These are phyloP conservation scores for Proales similis DNA, from an alignment of 1,140 invertebrate genomes.

Conservation along the genomic window DNA sequence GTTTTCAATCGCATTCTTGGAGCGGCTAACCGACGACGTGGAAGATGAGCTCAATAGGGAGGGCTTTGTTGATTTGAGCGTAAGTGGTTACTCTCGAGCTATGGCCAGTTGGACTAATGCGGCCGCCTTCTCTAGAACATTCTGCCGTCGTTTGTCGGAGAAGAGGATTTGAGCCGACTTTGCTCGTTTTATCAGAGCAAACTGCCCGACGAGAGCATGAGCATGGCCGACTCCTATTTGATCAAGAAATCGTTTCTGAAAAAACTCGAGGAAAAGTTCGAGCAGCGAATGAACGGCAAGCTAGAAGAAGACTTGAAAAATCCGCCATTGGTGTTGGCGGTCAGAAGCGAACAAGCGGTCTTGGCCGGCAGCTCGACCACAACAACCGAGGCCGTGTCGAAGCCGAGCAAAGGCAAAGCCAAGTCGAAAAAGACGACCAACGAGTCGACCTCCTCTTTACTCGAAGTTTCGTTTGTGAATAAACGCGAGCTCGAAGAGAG, in stretches of 20 bases:
- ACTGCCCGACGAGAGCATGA: not conserved
- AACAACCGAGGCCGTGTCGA: not conserved
- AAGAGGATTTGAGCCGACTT: too few relatives aligned
- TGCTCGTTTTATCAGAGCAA: too few relatives aligned
- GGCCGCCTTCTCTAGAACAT: too few relatives aligned
- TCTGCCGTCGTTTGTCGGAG: too few relatives aligned
- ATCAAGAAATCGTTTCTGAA: constrained; percentile 20
- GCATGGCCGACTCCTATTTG: constrained; percentile 25
- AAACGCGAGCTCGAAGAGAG: too few relatives aligned
- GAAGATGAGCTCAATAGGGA: constrained; percentile 71
- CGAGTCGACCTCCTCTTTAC: too few relatives aligned
- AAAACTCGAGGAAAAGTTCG: constrained; percentile 8
- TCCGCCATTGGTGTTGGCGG: constrained; percentile 7
- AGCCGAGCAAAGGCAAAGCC: constrained; percentile 11
- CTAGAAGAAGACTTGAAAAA: constrained; percentile 16
- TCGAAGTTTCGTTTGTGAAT: too few relatives aligned
- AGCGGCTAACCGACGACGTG: constrained; percentile 71
- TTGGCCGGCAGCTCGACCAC: not conserved
- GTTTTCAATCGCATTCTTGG: constrained; percentile 65
- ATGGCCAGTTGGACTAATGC: too few relatives aligned
- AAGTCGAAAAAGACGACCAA: too few relatives aligned
- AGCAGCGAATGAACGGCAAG: constrained; percentile 15
- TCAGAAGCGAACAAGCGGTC: constrained; percentile 9
- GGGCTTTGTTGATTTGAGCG: constrained; percentile 68
- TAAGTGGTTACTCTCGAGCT: constrained; percentile 43